These are phyloP conservation scores for Lepidurus apus DNA, from an alignment of 1,140 invertebrate species.

Conservation along the genomic window DNA sequence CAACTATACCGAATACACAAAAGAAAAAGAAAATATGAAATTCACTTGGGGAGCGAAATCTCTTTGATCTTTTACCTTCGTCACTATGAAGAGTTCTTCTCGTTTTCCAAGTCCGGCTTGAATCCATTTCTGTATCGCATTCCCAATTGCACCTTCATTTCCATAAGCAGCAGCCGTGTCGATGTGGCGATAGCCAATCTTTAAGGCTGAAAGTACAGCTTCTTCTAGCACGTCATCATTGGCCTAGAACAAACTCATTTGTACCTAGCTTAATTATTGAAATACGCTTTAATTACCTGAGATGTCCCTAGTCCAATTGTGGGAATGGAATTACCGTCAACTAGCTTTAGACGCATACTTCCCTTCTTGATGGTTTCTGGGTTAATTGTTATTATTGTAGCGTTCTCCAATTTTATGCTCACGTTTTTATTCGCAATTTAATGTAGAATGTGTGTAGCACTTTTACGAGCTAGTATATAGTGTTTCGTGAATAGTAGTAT, in stretches of 20 bases:
- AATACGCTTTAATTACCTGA: not conserved
- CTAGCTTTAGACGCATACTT: too few species aligned
- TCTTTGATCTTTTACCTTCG: conserved; percentile 49
- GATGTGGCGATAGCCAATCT: conserved; percentile 63
- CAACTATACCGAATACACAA: conserved; percentile 36
- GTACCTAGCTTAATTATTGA: not conserved
- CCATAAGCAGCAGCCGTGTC: conserved; percentile 60
- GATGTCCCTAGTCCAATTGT: too few species aligned
- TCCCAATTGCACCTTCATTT: conserved; percentile 47
- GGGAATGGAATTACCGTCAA: too few species aligned
- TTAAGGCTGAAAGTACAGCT: conserved; percentile 60
- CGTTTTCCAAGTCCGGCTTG: conserved; percentile 43
- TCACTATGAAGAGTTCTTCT: conserved; percentile 51
- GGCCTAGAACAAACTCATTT: not conserved
- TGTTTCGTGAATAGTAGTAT: too few species aligned
- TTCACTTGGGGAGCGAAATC: not conserved
- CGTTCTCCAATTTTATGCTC: too few species aligned
- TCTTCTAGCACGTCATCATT: conserved; percentile 45
- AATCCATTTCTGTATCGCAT: conserved; percentile 44
- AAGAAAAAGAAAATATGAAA: not conserved
- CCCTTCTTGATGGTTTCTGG: too few species aligned
- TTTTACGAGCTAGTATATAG: too few species aligned
- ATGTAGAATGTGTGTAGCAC: too few species aligned
- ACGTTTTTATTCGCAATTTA: too few species aligned
- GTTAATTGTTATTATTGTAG: too few species aligned